Conservation (phyloP, 2,113 vertebrate genomes). For the Protomyctophum bolini region DNA sequence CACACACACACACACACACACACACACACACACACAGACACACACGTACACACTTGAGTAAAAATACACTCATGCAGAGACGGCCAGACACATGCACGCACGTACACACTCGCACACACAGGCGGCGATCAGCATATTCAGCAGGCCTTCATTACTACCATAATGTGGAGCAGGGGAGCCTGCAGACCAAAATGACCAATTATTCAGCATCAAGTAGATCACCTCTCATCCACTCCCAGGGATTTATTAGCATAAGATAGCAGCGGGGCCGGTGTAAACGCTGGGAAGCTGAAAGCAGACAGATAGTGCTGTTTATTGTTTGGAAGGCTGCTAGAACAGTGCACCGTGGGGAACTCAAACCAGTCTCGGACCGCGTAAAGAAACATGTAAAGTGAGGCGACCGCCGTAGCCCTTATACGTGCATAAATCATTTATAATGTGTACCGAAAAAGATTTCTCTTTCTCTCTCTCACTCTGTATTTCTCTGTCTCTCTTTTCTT, state of each 20-base stretch:
- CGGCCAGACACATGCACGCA: conserved; percentile 15
- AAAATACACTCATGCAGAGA: conserved; percentile 31
- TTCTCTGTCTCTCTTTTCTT: conserved; percentile 67
- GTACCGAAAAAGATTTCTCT: conserved; percentile 54
- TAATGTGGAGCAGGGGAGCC: conserved; percentile 75
- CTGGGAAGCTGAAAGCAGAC: conserved; percentile 56
- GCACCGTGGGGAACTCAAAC: conserved; percentile 60
- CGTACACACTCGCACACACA: conserved; percentile 23
- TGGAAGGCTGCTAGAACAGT: conserved; percentile 49
- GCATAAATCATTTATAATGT: conserved; percentile 74
- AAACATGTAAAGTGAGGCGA: conserved; percentile 61
- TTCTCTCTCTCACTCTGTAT: conserved; percentile 17
- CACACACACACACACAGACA: conserved; percentile 42
- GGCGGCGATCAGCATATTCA: conserved; percentile 90
- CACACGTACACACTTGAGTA: conserved; percentile 10
- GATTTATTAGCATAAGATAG: conserved; percentile 66
- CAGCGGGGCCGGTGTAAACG: conserved; percentile 56
- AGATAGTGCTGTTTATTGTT: conserved; percentile 68
- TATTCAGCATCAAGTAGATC: conserved; percentile 75
- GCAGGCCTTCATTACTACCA: conserved; percentile 80
- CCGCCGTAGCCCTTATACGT: conserved; percentile 49
- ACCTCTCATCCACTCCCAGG: conserved; percentile 58
- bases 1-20: conserved; percentile 23
- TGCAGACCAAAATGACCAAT: conserved; percentile 77
- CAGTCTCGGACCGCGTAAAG: conserved; percentile 53